Base-by-base conservation (phyloP, 2,797 vertebrate species). In the Chelon labrosus region DNA sequence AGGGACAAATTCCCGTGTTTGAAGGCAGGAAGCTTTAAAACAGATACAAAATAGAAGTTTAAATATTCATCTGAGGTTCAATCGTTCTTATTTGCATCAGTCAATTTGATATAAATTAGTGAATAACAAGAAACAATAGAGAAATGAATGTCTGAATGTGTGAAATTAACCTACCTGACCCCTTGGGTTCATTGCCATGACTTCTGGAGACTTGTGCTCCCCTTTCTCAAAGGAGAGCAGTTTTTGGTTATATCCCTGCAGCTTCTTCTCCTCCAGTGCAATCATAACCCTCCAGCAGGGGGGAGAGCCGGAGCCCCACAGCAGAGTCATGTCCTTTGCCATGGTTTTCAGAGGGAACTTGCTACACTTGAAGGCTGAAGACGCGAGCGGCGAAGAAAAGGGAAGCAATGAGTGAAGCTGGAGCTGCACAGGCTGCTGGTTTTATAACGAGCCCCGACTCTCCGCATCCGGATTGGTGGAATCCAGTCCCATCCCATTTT, bases 241-340 rank as follows among this genome's bases (percentile, higher is more conserved):
- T 27, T 88, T 87, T 0, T 83, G 65, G 20, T 92, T 84, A 79
- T 94, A 95, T 1, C 90, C 92, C 74, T 90, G 82, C 74, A 95
- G 80, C 2, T 74, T 70, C 73, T 95, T 95, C 90, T 95, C 94
- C 80, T 95, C 94, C 82, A 95, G 87, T 1, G 65, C 58, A 6
- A 95, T 91, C 93, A 83, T 73, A 10, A 94, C 55, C 75, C 92
- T 91, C 94, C 94, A 95, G 77, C 94, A 95, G 5, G 93, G 92
- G 1, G 94, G 91, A 56, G 94, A 95, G 27, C 94, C 94, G 0
- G 91, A 85, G 76, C 86, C 85, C 94, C 94, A 95, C 46, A 83
- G 77, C 10, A 95, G 79, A 69, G 86, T 87, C 54, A 95, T 93
- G 1, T 92, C 85, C 70, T 90, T n/a, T 57, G 94, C 93, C 93